These are phyloP conservation scores for Myotis myotis DNA, from an alignment of 2,797 vertebrate species.

Conservation along the genomic window DNA sequence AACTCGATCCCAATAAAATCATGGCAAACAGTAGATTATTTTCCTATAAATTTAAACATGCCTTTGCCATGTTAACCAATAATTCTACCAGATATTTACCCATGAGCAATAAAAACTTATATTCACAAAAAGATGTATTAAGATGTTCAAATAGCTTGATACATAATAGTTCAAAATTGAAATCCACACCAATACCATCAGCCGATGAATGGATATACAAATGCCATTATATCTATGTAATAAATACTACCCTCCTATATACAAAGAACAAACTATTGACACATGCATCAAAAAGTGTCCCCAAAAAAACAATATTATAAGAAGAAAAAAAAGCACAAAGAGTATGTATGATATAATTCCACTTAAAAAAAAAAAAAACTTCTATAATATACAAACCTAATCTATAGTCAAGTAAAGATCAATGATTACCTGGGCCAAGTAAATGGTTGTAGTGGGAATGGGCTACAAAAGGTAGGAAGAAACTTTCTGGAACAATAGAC, in stretches of 20 bases:
- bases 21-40: not conserved
- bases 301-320: not conserved
- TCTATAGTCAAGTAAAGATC: not conserved
- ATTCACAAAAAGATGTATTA: not conserved
- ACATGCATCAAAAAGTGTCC: not conserved
- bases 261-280: not conserved
- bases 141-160: not conserved
- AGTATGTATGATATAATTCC: not conserved
- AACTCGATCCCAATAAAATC: not conserved
- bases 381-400: not conserved
- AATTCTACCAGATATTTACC: not conserved
- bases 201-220: not conserved
- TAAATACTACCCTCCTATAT: not conserved
- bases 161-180: not conserved
- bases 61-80: not conserved
- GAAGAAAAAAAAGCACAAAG: not conserved
- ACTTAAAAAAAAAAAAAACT: not conserved
- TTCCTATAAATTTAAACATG: not conserved
- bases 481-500: not conserved
- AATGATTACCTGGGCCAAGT: not conserved
- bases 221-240: not conserved
- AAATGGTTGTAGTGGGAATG: not conserved
- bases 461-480: not conserved
- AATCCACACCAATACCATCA: not conserved
- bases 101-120: not conserved